Base-by-base conservation (phyloP, 1,140 invertebrate genomes). In the Wasmannia auropunctata region DNA sequence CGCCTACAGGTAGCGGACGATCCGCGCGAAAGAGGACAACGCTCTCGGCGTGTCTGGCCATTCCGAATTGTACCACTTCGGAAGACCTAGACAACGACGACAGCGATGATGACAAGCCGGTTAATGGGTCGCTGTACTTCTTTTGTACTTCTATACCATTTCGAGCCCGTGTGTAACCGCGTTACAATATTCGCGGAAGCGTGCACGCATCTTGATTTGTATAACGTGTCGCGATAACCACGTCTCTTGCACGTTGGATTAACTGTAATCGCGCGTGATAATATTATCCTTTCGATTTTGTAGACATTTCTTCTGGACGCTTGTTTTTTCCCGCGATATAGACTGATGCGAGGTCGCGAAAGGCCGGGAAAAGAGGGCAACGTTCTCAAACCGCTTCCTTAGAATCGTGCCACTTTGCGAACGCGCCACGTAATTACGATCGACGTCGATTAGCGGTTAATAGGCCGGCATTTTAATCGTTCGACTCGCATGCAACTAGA, bases 11-110 rank as follows among this genome's bases (percentile, higher is more conserved):
- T 72, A 76, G 67, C 7, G 16, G 14, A 31, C 49, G 40, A 22
- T 22, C 54, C 37, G 54, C 49, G 77, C 60, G 49, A 80, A 89
- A 81, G 87, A 85, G 86, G 70, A 87, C 86, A 87, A 81, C 87
- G 84, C 46, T 74, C 76, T 79, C 31, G 54, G 56, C 43, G 58
- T 51, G 51, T 56, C 69, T 56, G 63, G 63, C 51, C 40, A 63
- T 49, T 76, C 37, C n/a, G 58, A 63, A 63, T 85, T n/a, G 81
- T 85, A 85, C 81, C 43, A 85, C 81, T 79, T 85, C 19, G 46
- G 8, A 16, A 25, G n/a, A 37, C 14, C 69, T 83, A 83, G 79
- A 74, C 65, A 22, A 69, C 46, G 16, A 37, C 31, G 19, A 25
- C 43, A 25, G 54, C 51, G 70, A 74, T 19, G 60, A 51, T 28